Conservation (phyloP, 2,888 invertebrate genomes). For the Dioctria linearis region DNA sequence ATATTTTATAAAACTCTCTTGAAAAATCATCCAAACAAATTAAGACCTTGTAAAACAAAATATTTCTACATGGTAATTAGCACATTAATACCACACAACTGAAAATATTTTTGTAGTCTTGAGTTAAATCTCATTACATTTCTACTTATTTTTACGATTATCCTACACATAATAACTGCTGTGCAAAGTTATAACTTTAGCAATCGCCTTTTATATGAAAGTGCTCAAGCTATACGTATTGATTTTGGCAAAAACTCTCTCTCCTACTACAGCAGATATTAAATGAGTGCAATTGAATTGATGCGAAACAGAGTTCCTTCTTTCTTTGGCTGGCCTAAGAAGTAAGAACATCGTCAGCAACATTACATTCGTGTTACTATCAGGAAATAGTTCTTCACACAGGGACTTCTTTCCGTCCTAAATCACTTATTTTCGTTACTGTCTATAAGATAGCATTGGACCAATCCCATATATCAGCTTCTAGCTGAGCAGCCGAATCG, state of each 20-base stretch:
- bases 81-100: too few relatives aligned
- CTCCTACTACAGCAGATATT: slow-evolving; percentile 11
- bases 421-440: slow-evolving; percentile 54
- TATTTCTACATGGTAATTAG: too few relatives aligned
- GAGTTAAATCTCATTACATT: too few relatives aligned
- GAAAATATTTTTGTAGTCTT: too few relatives aligned
- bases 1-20: too few relatives aligned
- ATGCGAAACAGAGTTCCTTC: slow-evolving; percentile 8
- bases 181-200: too few relatives aligned
- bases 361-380: slow-evolving; percentile 44
- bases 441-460: slow-evolving; percentile 15
- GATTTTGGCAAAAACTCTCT: slow-evolving; percentile 29
- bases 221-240: background rate
- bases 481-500: slow-evolving; percentile 60
- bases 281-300: slow-evolving; percentile 45
- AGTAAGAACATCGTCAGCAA: slow-evolving; percentile 44
- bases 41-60: too few relatives aligned
- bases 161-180: too few relatives aligned
- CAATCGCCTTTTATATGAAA: background rate
- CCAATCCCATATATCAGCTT: slow-evolving; percentile 59
- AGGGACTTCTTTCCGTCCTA: slow-evolving; percentile 56
- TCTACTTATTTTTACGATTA: too few relatives aligned
- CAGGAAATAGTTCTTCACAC: slow-evolving; percentile 56
- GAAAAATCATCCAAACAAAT: too few relatives aligned
- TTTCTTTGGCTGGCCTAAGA: background rate